phyloP scores from a whole-genome alignment of 2,113 vertebrate species.

The Panthera tigris region DNA sequence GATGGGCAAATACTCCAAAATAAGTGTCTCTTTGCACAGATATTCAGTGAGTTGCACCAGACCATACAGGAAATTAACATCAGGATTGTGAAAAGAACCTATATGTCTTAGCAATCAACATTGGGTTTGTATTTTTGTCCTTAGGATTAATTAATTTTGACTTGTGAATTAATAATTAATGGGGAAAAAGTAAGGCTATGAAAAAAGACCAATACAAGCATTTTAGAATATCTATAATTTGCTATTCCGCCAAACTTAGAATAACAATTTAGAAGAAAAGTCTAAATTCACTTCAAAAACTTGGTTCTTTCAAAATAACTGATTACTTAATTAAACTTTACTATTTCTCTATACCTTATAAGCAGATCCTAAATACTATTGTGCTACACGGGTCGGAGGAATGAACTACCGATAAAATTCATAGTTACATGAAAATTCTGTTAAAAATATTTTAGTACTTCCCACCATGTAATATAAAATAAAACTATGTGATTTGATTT shows the following conservation, averaged over 20 bases:
- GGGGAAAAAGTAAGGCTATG: not conserved
- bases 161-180: not conserved
- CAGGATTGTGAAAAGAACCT: not conserved
- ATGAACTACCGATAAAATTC: not conserved
- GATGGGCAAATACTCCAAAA: not conserved
- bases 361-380: not conserved
- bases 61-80: not conserved
- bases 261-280: not conserved
- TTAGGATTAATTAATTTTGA: not conserved
- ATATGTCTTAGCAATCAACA: not conserved
- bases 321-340: not conserved
- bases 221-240: not conserved
- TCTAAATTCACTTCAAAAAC: not conserved
- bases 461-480: not conserved
- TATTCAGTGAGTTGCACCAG: not conserved
- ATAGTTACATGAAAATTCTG: not conserved
- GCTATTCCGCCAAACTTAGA: not conserved
- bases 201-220: not conserved
- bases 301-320: not conserved
- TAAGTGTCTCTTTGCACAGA: not conserved
- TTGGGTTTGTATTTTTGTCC: not conserved
- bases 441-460: not conserved
- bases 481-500: not conserved
- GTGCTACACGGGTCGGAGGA: not conserved
- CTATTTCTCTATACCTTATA: not conserved